phyloP scores from a whole-genome alignment of 2,797 vertebrate genomes.

The Erithacus rubecula region DNA sequence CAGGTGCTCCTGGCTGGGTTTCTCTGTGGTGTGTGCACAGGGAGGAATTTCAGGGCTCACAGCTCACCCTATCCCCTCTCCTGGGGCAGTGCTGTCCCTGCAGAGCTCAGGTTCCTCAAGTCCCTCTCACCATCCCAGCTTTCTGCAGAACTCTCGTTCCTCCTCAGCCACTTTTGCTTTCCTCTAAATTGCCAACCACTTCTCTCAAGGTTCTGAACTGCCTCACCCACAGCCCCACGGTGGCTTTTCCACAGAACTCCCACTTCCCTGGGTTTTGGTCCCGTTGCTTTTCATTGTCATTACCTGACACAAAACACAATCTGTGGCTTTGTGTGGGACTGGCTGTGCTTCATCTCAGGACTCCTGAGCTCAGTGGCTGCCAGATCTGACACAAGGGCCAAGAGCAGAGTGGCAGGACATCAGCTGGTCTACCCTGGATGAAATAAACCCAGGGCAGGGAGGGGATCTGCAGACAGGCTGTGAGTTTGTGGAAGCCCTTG shows the following conservation, averaged over 20 bases:
- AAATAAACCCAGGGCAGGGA: background rate
- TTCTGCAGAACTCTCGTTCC: background rate
- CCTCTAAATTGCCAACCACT: background rate
- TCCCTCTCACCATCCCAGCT: fast-evolving
- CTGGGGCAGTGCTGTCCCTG: background rate
- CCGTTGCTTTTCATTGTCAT: background rate
- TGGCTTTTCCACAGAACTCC: background rate
- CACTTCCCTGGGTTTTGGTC: background rate
- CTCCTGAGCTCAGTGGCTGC: background rate
- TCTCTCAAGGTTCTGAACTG: background rate
- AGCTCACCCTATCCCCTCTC: background rate
- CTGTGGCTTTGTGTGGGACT: background rate
- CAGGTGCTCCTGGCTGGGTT: background rate
- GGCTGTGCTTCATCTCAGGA: background rate
- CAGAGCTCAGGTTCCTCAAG: fast-evolving
- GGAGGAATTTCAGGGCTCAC: background rate
- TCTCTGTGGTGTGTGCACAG: fast-evolving
- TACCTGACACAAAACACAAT: background rate
- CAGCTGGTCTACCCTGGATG: background rate
- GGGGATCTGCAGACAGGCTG: background rate
- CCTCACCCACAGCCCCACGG: fast-evolving
- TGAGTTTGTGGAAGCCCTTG: fast-evolving
- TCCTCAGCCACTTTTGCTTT: background rate
- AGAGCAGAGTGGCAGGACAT: background rate
- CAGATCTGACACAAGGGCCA: background rate